These are phyloP conservation scores for Pteropus alecto DNA, from an alignment of 2,113 vertebrate genomes.

Conservation along the genomic window DNA sequence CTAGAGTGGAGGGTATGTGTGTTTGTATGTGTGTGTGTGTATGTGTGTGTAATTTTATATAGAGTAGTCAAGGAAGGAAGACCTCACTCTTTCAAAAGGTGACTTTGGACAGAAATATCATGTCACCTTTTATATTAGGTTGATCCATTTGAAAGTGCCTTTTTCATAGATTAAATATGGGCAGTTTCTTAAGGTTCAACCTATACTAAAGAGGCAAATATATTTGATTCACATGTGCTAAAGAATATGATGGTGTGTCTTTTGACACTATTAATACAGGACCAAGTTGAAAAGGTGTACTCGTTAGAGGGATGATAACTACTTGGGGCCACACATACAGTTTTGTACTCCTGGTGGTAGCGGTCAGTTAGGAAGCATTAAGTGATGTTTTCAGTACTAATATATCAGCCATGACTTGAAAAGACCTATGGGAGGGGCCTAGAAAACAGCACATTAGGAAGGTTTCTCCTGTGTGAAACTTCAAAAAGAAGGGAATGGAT, in stretches of 20 bases:
- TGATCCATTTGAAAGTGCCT: background rate
- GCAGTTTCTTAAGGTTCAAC: background rate
- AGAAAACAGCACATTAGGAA: background rate
- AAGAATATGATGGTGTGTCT: background rate
- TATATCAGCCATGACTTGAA: background rate
- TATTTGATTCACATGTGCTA: background rate
- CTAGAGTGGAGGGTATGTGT: background rate
- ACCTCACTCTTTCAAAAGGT: background rate
- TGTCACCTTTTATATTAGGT: background rate
- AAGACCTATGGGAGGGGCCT: background rate
- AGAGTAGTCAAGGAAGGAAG: background rate
- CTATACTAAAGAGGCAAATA: background rate
- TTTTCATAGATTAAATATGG: background rate
- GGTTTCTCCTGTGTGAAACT: background rate
- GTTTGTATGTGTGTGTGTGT: background rate
- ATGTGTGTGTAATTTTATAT: background rate
- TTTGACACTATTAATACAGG: background rate
- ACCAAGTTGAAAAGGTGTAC: background rate
- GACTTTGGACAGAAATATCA: background rate
- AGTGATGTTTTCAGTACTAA: background rate
- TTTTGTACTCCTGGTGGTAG: background rate
- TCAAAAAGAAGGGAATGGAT: background rate
- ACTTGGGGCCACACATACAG: background rate
- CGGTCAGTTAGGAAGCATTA: background rate
- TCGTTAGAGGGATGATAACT: background rate